A percentile compares a stretch with the other conserved stretches of the same genome.
These are phyloP conservation scores for Eptesicus fuscus DNA, from an alignment of 2,113 vertebrate genomes.

Conservation along the genomic window DNA sequence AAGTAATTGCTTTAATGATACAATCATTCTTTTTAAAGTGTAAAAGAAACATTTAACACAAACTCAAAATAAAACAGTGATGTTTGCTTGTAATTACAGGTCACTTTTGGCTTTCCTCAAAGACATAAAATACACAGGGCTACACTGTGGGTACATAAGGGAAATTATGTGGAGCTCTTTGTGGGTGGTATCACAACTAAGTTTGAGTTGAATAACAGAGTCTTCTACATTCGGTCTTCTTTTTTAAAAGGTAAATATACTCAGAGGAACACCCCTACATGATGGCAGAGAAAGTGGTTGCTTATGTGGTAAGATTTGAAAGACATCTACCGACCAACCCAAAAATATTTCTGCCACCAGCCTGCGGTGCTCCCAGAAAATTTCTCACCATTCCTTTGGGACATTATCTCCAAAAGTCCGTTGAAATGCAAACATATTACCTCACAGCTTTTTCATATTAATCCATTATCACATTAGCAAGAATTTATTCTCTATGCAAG, in stretches of 20 bases:
- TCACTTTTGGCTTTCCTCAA: slow-evolving; percentile 32
- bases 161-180: not conserved
- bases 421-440: not conserved
- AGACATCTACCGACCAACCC: not conserved
- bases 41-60: slow-evolving; percentile 33
- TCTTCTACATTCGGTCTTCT: not conserved
- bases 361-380: not conserved
- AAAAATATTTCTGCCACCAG: slow-evolving; percentile 25
- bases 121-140: slow-evolving; percentile 4
- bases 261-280: not conserved
- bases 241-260: not conserved
- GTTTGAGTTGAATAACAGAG: not conserved
- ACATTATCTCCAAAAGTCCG: not conserved
- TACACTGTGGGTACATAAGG: not conserved
- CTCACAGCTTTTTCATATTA: not conserved
- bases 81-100: slow-evolving; percentile 28
- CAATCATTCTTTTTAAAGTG: slow-evolving; percentile 25
- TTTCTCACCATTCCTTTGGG: slow-evolving; percentile 17
- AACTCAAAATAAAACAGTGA: slow-evolving; percentile 1
- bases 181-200: slow-evolving; percentile 15
- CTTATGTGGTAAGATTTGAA: slow-evolving; percentile 17
- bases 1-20: not conserved
- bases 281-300: slow-evolving; percentile 25
- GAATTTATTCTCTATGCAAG: not conserved
- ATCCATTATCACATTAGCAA: not conserved